Conservation (phyloP, 2,797 vertebrate species). For the Coreius guichenoti region DNA sequence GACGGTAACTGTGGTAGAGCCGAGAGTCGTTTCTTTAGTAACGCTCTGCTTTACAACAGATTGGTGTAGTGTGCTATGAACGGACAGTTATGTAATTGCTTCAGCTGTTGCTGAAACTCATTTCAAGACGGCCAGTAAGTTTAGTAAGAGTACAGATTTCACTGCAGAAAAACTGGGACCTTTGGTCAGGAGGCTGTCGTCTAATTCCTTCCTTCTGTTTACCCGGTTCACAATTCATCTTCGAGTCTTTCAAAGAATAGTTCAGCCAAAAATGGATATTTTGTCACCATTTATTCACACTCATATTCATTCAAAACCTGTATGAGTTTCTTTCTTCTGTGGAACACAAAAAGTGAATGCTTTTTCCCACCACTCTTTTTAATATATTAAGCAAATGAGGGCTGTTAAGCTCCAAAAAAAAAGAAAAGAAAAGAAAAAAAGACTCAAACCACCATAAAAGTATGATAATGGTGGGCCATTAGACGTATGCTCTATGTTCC, state of each 20-base stretch:
- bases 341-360: not conserved
- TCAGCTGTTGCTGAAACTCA: conserved; percentile 50
- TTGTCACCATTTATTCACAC: not conserved
- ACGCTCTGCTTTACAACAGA: conserved; percentile 36
- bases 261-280: not conserved
- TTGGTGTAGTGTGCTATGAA: conserved; percentile 24
- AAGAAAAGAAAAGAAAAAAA: not conserved
- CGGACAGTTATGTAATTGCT: conserved; percentile 53
- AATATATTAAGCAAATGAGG: not conserved
- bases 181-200: not conserved
- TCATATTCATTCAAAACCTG: not conserved
- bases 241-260: not conserved
- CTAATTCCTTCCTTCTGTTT: conserved; percentile 20
- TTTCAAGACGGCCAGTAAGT: too few relatives aligned
- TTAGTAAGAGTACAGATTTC: not conserved
- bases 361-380: not conserved
- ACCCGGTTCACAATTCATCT: not conserved
- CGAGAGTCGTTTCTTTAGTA: conserved; percentile 27
- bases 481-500: not conserved
- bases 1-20: conserved; percentile 49
- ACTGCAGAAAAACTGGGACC: not conserved
- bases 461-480: not conserved
- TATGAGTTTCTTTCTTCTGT: not conserved
- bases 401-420: not conserved
- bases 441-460: too few relatives aligned